A percentile compares a stretch with the other conserved stretches of the same genome.
Conservation (phyloP, 1,140 invertebrate genomes). For the Idris sp. region DNA sequence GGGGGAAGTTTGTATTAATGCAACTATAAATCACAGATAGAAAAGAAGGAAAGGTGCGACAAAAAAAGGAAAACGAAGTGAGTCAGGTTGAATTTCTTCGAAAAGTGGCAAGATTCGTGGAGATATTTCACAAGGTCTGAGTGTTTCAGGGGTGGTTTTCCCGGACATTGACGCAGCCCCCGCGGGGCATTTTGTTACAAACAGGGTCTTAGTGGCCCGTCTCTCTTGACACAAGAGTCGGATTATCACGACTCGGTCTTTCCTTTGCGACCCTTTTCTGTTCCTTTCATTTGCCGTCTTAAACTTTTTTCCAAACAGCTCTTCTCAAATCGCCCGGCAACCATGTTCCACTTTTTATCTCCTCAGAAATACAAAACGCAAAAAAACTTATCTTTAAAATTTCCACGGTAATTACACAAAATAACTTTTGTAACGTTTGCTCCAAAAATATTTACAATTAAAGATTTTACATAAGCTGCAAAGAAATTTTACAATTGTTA, state of each 20-base stretch:
- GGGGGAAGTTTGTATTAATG: conserved; percentile 68
- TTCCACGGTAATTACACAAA: no score
- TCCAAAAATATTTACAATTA: no score
- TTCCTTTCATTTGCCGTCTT: conserved; percentile 26
- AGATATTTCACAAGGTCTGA: conserved; percentile 49
- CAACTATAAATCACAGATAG: conserved; percentile 71
- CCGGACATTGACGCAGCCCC: conserved; percentile 75
- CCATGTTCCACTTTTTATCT: no score
- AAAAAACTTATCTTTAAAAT: no score
- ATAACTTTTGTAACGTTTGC: no score
- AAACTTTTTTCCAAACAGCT: conserved; percentile 31
- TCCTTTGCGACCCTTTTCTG: no score
- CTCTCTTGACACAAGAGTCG: conserved; percentile 61
- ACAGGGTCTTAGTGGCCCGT: conserved; percentile 52
- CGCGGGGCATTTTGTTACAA: conserved; percentile 74
- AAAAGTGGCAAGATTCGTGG: conserved; percentile 61
- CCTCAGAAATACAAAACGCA: no score
- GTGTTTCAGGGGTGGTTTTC: conserved; percentile 40
- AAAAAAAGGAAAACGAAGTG: conserved; percentile 28
- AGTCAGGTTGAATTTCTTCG: conserved; percentile 63
- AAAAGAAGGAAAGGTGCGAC: conserved; percentile 32
- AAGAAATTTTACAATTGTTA: no score
- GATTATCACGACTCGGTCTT: conserved; percentile 14
- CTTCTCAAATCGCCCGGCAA: no score
- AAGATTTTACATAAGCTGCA: no score